A percentile compares a stretch with the other conserved stretches of the same genome.
Conservation (phyloP, 2,797 vertebrate genomes). For the Mormyrops attenuatus region DNA sequence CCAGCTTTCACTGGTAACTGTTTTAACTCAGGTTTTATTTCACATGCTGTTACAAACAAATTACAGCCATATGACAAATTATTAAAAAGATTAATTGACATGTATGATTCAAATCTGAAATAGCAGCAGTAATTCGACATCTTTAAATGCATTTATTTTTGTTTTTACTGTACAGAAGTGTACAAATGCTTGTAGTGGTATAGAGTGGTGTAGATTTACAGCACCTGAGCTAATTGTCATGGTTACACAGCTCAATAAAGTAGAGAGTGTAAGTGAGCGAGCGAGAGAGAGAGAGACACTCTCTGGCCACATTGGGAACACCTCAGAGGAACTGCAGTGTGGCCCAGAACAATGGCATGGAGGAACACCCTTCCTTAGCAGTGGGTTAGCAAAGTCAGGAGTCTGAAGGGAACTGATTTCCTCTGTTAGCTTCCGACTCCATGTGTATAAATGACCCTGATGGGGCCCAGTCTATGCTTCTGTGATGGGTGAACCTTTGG, state of each 20-base stretch:
- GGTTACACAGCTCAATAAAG: background rate
- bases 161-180: background rate
- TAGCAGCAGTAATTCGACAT: background rate
- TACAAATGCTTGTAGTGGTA: background rate
- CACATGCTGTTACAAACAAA: too few species aligned
- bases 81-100: background rate
- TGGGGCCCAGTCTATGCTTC: background rate
- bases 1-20: too few species aligned
- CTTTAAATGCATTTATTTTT: background rate
- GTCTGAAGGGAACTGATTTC: background rate
- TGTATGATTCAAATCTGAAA: background rate
- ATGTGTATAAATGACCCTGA: background rate
- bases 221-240: background rate
- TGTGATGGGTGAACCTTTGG: background rate
- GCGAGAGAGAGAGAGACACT: background rate
- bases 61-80: background rate
- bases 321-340: background rate
- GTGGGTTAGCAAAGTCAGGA: background rate
- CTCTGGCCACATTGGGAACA: background rate
- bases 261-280: background rate
- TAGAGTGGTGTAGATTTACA: background rate
- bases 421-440: background rate
- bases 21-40: too few species aligned
- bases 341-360: background rate
- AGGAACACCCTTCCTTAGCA: conserved; percentile 3